Evolutionary conservation across 2,113 vertebrate species (phyloP), one percentile per base, ranked within the genome.

Genomic region (Micromys minutus): DNA sequence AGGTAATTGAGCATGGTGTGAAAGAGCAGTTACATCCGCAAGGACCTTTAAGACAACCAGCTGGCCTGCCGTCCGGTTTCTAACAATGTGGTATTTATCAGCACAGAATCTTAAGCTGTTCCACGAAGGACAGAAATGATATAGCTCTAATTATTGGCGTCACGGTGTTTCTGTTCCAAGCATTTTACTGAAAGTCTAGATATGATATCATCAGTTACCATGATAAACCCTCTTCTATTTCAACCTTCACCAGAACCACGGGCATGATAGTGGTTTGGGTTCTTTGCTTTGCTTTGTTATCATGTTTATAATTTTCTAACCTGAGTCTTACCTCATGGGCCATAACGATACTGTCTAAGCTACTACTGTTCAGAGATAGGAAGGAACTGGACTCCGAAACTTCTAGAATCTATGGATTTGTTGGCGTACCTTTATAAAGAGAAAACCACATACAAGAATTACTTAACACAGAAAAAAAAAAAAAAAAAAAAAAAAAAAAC

Each of bases 391-490:
- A 45, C 69, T 92, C 90, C 24, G 22, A 93, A 71, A 67, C 63
- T 71, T 94, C 79, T 39, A 85, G 71, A 59, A 77, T 21, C 85
- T 85, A 31, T 87, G 65, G 29, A 63, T 47, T 94, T 93, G 72
- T 65, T 59, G 88, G 47, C 15, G 11, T 52, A 19, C n/a, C 74
- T 65, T 94, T 91, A n/a, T 31, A 80, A 93, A 80, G 52, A 88
- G 83, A 94, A 81, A 95, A 59, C 36, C n/a, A 72, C 21, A 76
- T 3, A 85, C 45, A 92, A 96, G n/a, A 77, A 61, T 63, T 55
- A 71, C 90, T 93, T 55, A 29, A 77, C 71, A 72, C 96, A 97
- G 83, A 4, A 81, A 93, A 96, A 80, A 96, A 83, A n/a, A 95
- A 91, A 89, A 85, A 4, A 81, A 93, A 96, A 80, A 96, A 83